phyloP scores from a whole-genome alignment of 2,888 invertebrate genomes.

The Polydrusus cervinus region DNA sequence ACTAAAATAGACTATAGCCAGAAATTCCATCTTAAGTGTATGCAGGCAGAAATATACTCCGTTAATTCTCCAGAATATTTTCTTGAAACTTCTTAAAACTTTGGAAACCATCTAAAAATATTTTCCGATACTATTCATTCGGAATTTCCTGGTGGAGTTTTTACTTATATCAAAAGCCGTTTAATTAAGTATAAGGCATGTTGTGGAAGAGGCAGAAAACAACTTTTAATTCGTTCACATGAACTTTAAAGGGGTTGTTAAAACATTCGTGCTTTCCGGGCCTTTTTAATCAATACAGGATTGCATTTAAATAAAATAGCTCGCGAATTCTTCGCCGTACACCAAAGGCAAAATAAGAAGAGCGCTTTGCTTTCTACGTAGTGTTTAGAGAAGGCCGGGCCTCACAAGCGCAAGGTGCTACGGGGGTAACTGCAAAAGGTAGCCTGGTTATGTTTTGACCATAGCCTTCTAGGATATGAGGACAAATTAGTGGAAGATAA shows the following conservation, averaged over 20 bases:
- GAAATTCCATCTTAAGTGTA: background rate
- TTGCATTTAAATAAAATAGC: constrained; percentile 67
- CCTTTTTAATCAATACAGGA: constrained; percentile 67
- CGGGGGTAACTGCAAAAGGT: background rate
- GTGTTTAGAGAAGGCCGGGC: constrained; percentile 34
- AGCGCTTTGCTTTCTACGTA: constrained; percentile 35
- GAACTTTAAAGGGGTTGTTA: constrained; percentile 66
- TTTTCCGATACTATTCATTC: constrained; percentile 52
- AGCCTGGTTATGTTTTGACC: background rate
- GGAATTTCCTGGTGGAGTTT: constrained; percentile 51
- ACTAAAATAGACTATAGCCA: too few relatives aligned
- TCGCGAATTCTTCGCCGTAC: constrained; percentile 63
- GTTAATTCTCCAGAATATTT: constrained; percentile 20
- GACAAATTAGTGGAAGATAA: too few relatives aligned
- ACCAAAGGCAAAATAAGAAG: constrained; percentile 50
- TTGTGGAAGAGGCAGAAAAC: constrained; percentile 59
- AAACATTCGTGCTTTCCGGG: constrained; percentile 66
- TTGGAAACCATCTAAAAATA: constrained; percentile 47
- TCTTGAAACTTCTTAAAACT: constrained; percentile 28
- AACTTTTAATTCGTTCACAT: constrained; percentile 66
- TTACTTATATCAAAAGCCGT: constrained; percentile 58
- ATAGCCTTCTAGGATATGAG: too few relatives aligned
- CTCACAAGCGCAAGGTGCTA: constrained; percentile 16
- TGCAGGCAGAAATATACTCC: constrained; percentile 11
- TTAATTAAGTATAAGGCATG: constrained; percentile 59